Base-by-base conservation (phyloP, 2,888 invertebrate genomes). In the Diarsia rubi region DNA sequence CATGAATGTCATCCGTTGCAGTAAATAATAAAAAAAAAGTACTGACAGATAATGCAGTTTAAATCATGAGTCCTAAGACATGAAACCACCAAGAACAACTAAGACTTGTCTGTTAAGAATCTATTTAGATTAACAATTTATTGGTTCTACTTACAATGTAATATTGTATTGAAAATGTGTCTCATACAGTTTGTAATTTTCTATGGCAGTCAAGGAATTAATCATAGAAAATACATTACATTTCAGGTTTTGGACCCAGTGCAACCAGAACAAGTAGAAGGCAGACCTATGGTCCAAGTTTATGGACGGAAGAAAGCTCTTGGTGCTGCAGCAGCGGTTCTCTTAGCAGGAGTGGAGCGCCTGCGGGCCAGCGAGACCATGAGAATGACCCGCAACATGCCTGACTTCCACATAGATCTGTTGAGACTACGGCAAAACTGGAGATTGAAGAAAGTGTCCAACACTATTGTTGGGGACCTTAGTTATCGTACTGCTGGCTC, bases 401-500 rank as follows among this genome's bases (percentile, higher is more conserved):
- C 98, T 0, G 99, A 99, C 93, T 99, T 99, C 91, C 99, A 99
- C 89, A 98, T 99, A 74, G 99, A 99, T 91, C 94, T 99, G 72
- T 93, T 99, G 44, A 97, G 98, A 76, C 96, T 99, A 64, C 95
- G 99, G 57, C 99, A 99, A 91, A 99, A 99, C 91, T 99, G 99
- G 99, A 97, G 99, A 65, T 94, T 99, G n/a, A 99, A 99, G 92
- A 99, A 99, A 96, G 99, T 99, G 0, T 99, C 99, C 0, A 99
- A 99, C 92, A 98, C 98, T 0, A 99, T 99, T 75, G 98, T 99
- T 70, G 99, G 99, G 0, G 99, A 99, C 95, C 97, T 99, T 11
- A 99, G 99, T 92, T 99, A 99, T 91, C 97, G 99, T 80, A 99
- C 99, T 90, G 99, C 99, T 81, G 99, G 99, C 1, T 99, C 99